Conservation (phyloP, 1,140 invertebrate species). For the Drosophila grimshawi region DNA sequence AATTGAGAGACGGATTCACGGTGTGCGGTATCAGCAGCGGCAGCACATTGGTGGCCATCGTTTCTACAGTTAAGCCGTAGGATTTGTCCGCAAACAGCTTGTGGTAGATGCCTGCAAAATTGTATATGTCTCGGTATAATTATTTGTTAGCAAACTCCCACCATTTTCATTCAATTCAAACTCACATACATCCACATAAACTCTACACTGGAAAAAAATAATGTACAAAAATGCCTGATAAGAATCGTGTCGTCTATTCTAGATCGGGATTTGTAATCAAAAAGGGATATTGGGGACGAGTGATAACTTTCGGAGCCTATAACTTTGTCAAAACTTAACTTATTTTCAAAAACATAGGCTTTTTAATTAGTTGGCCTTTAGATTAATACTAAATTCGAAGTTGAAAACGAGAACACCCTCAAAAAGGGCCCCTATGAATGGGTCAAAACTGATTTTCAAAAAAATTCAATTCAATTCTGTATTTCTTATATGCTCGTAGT, state of each 20-base stretch:
- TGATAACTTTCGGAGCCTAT: too few species aligned
- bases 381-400: too few species aligned
- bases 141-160: conserved; percentile 4
- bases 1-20: conserved; percentile 94
- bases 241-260: too few species aligned
- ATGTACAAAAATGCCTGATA: neutral
- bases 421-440: too few species aligned
- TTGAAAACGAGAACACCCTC: neutral
- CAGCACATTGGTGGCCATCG: conserved; percentile 97
- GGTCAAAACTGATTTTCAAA: too few species aligned
- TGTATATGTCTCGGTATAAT: conserved; percentile 12
- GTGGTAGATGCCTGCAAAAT: conserved; percentile 93
- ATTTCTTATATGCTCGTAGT: neutral
- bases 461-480: too few species aligned
- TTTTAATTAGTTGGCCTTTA: too few species aligned
- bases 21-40: conserved; percentile 96
- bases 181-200: neutral
- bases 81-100: conserved; percentile 96
- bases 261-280: too few species aligned
- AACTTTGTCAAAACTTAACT: too few species aligned
- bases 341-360: too few species aligned
- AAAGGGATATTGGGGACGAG: too few species aligned
- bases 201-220: neutral
- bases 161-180: conserved; percentile 23
- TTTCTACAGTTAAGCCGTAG: conserved; percentile 95